Evolutionary conservation across 2,888 invertebrate species (phyloP).

Genomic region (Chelonus formosanus): DNA sequence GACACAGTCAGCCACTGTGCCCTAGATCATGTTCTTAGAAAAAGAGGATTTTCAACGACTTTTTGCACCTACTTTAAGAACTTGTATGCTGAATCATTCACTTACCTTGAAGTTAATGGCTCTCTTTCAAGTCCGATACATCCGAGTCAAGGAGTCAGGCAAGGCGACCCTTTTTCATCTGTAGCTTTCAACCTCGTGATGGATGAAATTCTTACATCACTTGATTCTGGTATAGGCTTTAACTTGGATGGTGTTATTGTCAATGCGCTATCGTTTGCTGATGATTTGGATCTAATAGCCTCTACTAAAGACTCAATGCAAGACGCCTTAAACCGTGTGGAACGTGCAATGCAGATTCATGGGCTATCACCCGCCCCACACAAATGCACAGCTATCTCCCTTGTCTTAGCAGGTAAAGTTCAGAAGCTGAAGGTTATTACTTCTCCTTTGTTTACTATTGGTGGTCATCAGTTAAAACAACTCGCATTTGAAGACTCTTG

Average conservation of each 20-base stretch:
- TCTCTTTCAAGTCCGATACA: conserved; percentile 9
- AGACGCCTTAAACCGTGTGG: background rate
- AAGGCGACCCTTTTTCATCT: conserved; percentile 41
- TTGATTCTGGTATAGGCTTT: conserved; percentile 24
- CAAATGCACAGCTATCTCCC: too few species aligned
- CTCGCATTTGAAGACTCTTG: too few species aligned
- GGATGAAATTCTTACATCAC: conserved; percentile 27
- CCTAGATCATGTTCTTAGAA: too few species aligned
- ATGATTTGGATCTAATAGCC: conserved; percentile 37
- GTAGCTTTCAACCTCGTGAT: conserved; percentile 37
- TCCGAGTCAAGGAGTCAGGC: conserved; percentile 26
- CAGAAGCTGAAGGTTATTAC: too few species aligned
- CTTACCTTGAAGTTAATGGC: conserved; percentile 7
- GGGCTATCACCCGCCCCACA: conserved; percentile 16
- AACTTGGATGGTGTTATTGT: conserved; percentile 3
- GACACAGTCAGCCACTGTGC: too few species aligned
- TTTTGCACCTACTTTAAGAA: background rate
- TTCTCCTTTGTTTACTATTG: too few species aligned
- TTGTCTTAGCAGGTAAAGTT: too few species aligned
- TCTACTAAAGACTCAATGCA: conserved; percentile 24
- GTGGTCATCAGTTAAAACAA: too few species aligned
- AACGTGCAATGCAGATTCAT: background rate
- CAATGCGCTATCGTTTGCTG: conserved; percentile 38
- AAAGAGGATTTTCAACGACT: too few species aligned
- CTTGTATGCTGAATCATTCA: background rate